Base-by-base conservation (phyloP, 1,140 invertebrate genomes). In the Cepaea nemoralis region DNA sequence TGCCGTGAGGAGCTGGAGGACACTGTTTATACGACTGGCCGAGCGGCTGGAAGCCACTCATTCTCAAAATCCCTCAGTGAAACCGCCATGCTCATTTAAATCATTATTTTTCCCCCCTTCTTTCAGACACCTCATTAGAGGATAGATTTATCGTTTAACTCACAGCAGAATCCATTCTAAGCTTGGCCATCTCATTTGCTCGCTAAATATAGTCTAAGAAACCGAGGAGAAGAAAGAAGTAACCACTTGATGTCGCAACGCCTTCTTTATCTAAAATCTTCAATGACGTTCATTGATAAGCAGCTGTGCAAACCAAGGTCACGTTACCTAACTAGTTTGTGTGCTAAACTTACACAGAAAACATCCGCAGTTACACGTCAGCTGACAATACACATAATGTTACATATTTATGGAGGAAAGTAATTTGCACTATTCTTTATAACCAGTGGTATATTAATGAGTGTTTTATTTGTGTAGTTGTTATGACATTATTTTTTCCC, bases 1-100 rank as follows among this genome's bases (percentile, higher is more conserved):
- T 31, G 69, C 69, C n/a, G 50, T 55, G 50, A 55, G 50, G n/a
- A 55, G 22, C 50, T 40, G 69, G 19, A 70, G 69, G 69, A 39
- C 69, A 70, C 40, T 40, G 69, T 70, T 37, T 70, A 70, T 3
- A 19, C 69, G 39, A 42, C 35, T 42, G 27, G 39, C 22, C 69
- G 10, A 35, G 69, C 69, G 16, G 24, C 40, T 27, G 69, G 69
- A 70, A 70, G 69, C 69, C 69, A 42, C 40, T 42, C 59, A 63
- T 63, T 63, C n/a, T 1, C 59, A 63, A 22, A 31, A 27, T 16
- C 59, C 59, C 5, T 63, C 3, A 1, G 1, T 27, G 3, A 31
- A 63, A 63, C 59, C 59, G 5, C 59, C 59, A 63, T 63, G n/a
- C 22, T 63, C 59, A 63, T 63, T 31, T 27, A 31, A 1, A 63